Evolutionary conservation across 2,888 invertebrate species (phyloP).

Genomic region (Imbricaverruca yamaguchii): DNA sequence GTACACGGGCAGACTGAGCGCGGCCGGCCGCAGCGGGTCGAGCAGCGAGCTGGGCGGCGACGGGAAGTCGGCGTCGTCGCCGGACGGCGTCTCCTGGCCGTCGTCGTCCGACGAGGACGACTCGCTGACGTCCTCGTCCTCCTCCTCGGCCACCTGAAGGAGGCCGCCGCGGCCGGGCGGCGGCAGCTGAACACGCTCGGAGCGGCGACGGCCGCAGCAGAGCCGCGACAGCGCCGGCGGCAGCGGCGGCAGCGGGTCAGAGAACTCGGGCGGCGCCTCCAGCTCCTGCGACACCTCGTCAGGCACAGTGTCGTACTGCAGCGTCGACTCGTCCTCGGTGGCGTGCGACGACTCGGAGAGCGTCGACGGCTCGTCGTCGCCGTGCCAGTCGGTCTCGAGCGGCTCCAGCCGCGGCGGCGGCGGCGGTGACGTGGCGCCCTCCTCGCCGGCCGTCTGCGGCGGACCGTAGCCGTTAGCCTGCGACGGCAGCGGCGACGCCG

Average conservation of each 20-base stretch:
- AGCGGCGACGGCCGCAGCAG: slow-evolving; percentile 44
- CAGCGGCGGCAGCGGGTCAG: background rate
- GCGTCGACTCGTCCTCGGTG: background rate
- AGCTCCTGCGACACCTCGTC: slow-evolving; percentile 2
- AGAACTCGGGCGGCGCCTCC: slow-evolving; percentile 12
- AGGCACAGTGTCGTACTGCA: slow-evolving; percentile 20
- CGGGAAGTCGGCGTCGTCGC: slow-evolving; percentile 16
- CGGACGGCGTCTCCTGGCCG: slow-evolving; percentile 17
- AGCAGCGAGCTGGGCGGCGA: slow-evolving; percentile 21
- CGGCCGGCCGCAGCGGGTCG: slow-evolving; percentile 13
- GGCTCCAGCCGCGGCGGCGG: background rate
- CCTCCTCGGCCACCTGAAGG: slow-evolving; percentile 77
- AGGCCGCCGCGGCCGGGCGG: slow-evolving; percentile 40
- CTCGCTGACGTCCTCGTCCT: slow-evolving; percentile 38
- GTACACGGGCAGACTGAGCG: background rate
- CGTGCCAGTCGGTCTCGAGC: background rate
- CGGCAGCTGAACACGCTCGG: slow-evolving; percentile 38
- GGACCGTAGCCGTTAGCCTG: too few species aligned
- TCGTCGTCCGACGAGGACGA: background rate
- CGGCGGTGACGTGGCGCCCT: background rate
- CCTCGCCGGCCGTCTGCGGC: background rate
- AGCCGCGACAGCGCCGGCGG: slow-evolving; percentile 6
- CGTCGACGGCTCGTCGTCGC: background rate
- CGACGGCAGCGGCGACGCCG: background rate
- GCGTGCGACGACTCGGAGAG: background rate